Percentiles rank a stretch among this genome's conserved stretches.
Evolutionary conservation across 2,797 vertebrate genomes (phyloP).

Genomic region (Orientallactaga sibirica): DNA sequence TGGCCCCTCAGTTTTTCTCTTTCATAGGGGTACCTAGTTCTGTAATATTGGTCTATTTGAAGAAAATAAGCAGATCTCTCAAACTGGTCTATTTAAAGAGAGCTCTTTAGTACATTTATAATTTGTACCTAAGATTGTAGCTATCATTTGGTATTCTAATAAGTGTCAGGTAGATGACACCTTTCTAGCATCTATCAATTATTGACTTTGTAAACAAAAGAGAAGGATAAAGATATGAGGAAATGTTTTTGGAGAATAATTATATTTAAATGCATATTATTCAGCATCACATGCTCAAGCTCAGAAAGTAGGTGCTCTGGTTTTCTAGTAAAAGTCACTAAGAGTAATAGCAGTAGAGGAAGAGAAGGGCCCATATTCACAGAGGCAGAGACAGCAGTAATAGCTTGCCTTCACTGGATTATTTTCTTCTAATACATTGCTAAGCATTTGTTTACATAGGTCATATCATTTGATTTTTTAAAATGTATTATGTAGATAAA

Average conservation of each 20-base stretch:
- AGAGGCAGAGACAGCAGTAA: neutral
- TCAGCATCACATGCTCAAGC: neutral
- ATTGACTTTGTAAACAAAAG: neutral
- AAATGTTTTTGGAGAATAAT: neutral
- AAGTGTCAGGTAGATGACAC: rapidly evolving
- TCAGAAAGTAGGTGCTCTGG: neutral
- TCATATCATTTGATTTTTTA: neutral
- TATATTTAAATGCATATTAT: neutral
- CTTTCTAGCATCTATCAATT: neutral
- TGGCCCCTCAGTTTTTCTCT: neutral
- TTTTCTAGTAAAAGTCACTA: constrained; percentile 11
- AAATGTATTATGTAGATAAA: neutral
- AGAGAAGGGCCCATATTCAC: no score
- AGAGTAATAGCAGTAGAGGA: neutral
- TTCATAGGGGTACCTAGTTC: neutral
- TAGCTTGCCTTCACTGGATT: neutral
- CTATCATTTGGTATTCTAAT: neutral
- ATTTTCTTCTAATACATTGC: neutral
- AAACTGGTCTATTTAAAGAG: neutral
- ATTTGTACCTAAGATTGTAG: neutral
- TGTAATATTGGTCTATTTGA: neutral
- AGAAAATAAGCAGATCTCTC: neutral
- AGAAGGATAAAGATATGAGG: neutral
- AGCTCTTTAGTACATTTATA: neutral
- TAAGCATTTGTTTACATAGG: neutral